A percentile compares a stretch with the other conserved stretches of the same genome.
These are phyloP conservation scores for Pachyramphus minor DNA, from an alignment of 2,113 vertebrate genomes.

Conservation along the genomic window DNA sequence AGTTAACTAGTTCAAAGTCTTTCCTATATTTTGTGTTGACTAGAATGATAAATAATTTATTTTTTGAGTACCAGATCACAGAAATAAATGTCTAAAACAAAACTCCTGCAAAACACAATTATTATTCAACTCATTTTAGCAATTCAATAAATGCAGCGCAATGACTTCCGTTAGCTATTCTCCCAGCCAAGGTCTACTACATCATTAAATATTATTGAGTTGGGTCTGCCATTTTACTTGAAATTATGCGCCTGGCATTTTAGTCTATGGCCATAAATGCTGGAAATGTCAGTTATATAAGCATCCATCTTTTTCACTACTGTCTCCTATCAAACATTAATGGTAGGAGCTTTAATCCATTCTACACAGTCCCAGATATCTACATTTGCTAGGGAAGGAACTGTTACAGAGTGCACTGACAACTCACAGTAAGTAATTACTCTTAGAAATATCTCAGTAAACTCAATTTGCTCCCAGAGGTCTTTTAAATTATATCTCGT, in stretches of 20 bases:
- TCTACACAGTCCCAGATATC: conserved; percentile 58
- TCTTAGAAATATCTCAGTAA: conserved; percentile 74
- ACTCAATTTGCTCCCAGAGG: conserved; percentile 69
- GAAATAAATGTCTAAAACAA: conserved; percentile 56
- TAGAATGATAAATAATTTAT: conserved; percentile 8
- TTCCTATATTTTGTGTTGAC: not conserved
- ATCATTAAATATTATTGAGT: conserved; percentile 78
- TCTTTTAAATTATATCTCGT: conserved; percentile 72
- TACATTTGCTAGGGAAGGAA: conserved; percentile 55
- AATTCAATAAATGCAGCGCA: conserved; percentile 64
- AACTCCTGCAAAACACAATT: conserved; percentile 21
- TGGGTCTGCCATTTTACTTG: conserved; percentile 73
- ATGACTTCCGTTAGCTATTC: conserved; percentile 56
- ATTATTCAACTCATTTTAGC: conserved; percentile 64
- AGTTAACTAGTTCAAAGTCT: not conserved
- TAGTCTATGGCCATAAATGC: conserved; percentile 71
- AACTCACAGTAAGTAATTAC: conserved; percentile 73
- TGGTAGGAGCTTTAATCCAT: conserved; percentile 66
- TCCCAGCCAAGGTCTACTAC: conserved; percentile 48
- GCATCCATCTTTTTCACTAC: conserved; percentile 75
- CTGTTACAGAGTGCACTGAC: conserved; percentile 52
- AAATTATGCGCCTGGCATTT: conserved; percentile 77
- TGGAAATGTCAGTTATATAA: conserved; percentile 74
- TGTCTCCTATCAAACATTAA: conserved; percentile 73
- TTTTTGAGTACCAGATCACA: not conserved